These are phyloP conservation scores for Timema cristinae DNA, from an alignment of 2,888 invertebrate genomes.

Conservation along the genomic window DNA sequence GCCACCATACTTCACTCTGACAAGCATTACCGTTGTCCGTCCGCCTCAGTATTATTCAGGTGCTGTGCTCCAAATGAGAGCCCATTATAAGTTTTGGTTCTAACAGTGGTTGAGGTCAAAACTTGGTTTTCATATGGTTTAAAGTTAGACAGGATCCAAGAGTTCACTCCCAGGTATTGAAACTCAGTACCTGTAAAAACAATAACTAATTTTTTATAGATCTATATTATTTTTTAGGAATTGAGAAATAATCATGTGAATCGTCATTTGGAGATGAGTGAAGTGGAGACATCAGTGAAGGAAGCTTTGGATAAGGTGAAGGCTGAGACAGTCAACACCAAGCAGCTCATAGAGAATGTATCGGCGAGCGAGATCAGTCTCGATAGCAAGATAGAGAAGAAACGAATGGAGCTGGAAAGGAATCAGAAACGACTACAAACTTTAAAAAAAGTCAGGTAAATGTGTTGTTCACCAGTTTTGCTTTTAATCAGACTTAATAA, in stretches of 20 bases:
- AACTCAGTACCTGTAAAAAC: background rate
- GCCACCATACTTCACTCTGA: too few species aligned
- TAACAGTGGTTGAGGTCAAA: background rate
- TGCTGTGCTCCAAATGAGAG: too few species aligned
- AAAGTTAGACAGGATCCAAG: too few species aligned
- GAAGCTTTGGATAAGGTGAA: constrained; percentile 67
- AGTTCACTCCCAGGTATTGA: too few species aligned
- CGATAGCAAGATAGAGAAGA: constrained; percentile 88
- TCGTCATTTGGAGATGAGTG: constrained; percentile 72
- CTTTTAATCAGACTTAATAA: too few species aligned
- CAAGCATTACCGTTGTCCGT: too few species aligned
- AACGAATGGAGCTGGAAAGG: constrained; percentile 82
- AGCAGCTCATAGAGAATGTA: constrained; percentile 76
- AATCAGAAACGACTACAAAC: constrained; percentile 91
- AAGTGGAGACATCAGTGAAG: constrained; percentile 75
- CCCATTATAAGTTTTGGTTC: too few species aligned
- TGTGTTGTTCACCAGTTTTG: too few species aligned
- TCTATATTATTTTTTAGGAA: constrained; percentile 50
- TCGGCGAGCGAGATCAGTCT: constrained; percentile 84
- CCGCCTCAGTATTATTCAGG: too few species aligned
- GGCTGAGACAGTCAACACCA: constrained; percentile 67
- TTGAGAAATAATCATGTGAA: constrained; percentile 75
- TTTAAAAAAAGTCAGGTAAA: constrained; percentile 84
- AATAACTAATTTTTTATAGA: background rate
- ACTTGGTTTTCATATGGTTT: constrained; percentile 2